These are phyloP conservation scores for Leptobrachium leishanense DNA, from an alignment of 2,113 vertebrate species.

Conservation along the genomic window DNA sequence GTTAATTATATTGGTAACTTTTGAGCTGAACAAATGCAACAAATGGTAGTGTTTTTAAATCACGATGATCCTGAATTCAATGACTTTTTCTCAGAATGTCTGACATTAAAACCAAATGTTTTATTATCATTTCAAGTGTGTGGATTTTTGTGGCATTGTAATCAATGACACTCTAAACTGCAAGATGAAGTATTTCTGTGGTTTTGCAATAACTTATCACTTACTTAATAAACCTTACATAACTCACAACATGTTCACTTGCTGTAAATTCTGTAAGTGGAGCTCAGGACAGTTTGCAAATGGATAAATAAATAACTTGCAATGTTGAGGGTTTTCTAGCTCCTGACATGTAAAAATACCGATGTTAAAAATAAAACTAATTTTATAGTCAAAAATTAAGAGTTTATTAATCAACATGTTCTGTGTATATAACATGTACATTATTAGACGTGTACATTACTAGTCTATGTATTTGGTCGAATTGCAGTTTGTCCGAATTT, in stretches of 20 bases:
- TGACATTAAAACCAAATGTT: conserved; percentile 15
- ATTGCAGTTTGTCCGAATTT: too few species aligned
- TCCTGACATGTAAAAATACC: conserved; percentile 12
- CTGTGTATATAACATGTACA: too few species aligned
- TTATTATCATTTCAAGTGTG: conserved; percentile 6
- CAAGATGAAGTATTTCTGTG: conserved; percentile 36
- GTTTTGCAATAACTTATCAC: conserved; percentile 31
- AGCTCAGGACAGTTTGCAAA: not conserved
- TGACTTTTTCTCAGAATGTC: conserved; percentile 6
- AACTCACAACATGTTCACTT: not conserved
- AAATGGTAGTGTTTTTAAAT: not conserved
- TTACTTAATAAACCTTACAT: conserved; percentile 41
- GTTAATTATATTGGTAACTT: not conserved
- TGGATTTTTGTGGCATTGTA: conserved; percentile 32
- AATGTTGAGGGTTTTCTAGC: not conserved
- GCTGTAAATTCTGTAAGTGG: conserved; percentile 19
- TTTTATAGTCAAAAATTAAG: conserved; percentile 35
- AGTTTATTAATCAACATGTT: conserved; percentile 35
- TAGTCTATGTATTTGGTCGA: too few species aligned
- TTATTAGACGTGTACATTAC: too few species aligned
- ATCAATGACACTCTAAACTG: conserved; percentile 40
- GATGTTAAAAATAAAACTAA: conserved; percentile 34
- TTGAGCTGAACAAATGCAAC: not conserved
- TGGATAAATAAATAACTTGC: conserved; percentile 4
- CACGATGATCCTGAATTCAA: not conserved